Evolutionary conservation across 1,140 invertebrate genomes (phyloP), one percentile per base, ranked within the genome.

Genomic region (Magallana angulata): DNA sequence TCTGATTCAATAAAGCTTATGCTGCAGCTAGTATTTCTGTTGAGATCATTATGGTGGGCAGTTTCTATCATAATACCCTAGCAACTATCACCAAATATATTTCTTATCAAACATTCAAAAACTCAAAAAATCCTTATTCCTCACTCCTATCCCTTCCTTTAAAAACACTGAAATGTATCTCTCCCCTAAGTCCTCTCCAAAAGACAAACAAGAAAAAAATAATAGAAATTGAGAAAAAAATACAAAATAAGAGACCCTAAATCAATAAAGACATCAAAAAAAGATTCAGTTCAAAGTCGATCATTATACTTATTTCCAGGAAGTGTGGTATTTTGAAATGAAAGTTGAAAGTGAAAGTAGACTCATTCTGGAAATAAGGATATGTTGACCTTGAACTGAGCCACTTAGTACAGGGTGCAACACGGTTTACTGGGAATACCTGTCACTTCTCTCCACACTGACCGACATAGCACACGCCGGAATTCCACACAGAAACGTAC

Each of bases 381-480:
- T 18, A 30, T 11, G 36, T 30, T 76, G 68, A 11, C 68, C 24
- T 18, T 76, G 68, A 76, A 5, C 30, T 11, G 68, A 76, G 36
- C 24, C 30, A 30, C 24, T 30, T 76, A 76, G 68, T 76, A 76
- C 68, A 76, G 68, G 68, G 68, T 76, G 68, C 68, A 76, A 76
- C 68, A 76, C 68, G 30, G 36, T 76, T 76, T 76, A 24, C 36
- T 30, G 4, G 36, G 30, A 76, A 90, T 92, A 93, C 93, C 93
- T 93, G 89, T 90, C 76, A 89, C 91, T 91, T 76, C 91, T 90
- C 76, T 93, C 93, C 82, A 93, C 88, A 57, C 87, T 68, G 64
- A 93, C 36, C 71, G 92, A 91, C 12, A 92, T 62, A 80, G 90
- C 90, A 76, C 90, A 92, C 64, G 92, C 93, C 80, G 92, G 92